A percentile compares a stretch with the other conserved stretches of the same genome.
Conservation (phyloP, 2,888 invertebrate species). For the Eucriotettix oculatus region DNA sequence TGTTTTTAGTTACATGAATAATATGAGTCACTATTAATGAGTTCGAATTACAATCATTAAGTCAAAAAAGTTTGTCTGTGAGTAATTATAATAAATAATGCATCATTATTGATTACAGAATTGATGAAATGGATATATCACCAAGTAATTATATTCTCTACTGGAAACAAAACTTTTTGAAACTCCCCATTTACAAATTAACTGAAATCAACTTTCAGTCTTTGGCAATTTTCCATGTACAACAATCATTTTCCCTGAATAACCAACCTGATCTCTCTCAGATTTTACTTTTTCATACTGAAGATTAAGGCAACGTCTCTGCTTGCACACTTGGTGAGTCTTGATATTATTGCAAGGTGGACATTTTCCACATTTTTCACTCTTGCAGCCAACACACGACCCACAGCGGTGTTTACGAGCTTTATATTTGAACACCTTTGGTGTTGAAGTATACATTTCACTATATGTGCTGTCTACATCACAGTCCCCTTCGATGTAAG, state of each 20-base stretch:
- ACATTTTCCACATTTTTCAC: slow-evolving; percentile 6
- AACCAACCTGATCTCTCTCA: not conserved
- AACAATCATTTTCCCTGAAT: not conserved
- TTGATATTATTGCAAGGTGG: slow-evolving; percentile 5
- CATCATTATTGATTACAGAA: not conserved
- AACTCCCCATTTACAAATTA: too few relatives aligned
- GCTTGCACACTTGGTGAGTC: slow-evolving; percentile 8
- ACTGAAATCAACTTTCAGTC: too few relatives aligned
- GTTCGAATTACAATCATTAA: too few relatives aligned
- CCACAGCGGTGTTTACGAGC: slow-evolving; percentile 6
- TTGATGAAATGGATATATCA: not conserved
- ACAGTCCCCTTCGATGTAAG: too few relatives aligned
- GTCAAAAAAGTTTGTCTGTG: not conserved
- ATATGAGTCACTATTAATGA: too few relatives aligned
- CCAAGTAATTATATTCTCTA: too few relatives aligned
- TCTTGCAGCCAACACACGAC: slow-evolving; percentile 3
- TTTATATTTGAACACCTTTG: not conserved
- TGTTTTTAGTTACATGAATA: too few relatives aligned
- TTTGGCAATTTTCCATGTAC: not conserved
- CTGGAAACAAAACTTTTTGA: too few relatives aligned
- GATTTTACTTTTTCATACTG: not conserved
- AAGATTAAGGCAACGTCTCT: slow-evolving; percentile 4
- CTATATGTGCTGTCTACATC: too few relatives aligned
- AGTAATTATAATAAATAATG: not conserved
- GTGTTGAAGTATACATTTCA: not conserved